phyloP scores from a whole-genome alignment of 2,888 invertebrate genomes.

The Cephus nigrinus region DNA sequence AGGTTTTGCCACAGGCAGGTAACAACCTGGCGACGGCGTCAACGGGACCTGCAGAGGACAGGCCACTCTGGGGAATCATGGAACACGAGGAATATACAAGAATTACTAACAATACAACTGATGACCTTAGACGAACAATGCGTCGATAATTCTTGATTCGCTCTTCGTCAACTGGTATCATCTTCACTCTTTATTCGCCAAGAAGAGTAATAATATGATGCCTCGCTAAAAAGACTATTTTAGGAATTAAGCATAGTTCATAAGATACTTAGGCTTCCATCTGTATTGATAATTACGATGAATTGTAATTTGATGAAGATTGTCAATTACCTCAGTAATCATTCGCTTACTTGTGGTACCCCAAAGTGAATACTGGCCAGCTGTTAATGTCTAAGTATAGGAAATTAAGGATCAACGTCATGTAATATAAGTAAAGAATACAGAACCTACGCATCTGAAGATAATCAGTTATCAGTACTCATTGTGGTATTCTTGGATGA shows the following conservation, averaged over 20 bases:
- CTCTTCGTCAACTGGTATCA: neutral
- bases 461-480: neutral
- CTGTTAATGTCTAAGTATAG: neutral
- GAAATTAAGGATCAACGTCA: neutral
- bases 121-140: neutral
- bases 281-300: neutral
- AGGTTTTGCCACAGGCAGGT: slow-evolving; percentile 62
- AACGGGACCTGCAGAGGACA: slow-evolving; percentile 52
- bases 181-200: neutral
- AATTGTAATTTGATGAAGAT: neutral
- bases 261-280: neutral
- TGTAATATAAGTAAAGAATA: neutral
- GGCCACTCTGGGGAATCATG: slow-evolving; percentile 62
- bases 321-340: neutral
- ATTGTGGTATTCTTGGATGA: neutral
- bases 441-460: neutral
- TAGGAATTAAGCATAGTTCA: neutral
- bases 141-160: neutral
- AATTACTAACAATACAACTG: neutral
- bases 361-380: neutral
- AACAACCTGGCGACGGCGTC: slow-evolving; percentile 58
- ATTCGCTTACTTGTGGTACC: neutral
- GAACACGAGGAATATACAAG: slow-evolving; percentile 57
- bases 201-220: neutral
- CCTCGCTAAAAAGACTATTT: neutral